phyloP scores from a whole-genome alignment of 2,888 invertebrate species.

The Leucophenga maculata region DNA sequence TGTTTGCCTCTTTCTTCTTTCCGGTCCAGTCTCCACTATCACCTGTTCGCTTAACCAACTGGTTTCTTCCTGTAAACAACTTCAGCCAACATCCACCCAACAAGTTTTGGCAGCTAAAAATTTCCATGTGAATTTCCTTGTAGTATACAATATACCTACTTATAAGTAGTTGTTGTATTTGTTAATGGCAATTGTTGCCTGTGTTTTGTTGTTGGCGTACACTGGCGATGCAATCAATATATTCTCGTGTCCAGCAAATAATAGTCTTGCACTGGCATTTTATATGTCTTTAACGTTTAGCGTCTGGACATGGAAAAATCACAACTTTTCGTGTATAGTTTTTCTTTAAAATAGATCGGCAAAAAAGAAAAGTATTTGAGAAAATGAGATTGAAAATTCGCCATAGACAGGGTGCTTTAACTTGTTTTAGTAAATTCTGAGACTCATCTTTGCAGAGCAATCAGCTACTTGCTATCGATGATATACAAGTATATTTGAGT shows the following conservation, averaged over 20 bases:
- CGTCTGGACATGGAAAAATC: conserved; percentile 29
- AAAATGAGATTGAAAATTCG: conserved; percentile 22
- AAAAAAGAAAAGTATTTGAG: conserved; percentile 44
- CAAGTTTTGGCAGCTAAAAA: conserved; percentile 22
- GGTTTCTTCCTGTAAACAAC: no score
- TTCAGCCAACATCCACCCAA: conserved; percentile 13
- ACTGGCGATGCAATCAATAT: conserved; percentile 68
- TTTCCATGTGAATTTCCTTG: conserved; percentile 49
- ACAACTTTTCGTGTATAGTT: conserved; percentile 49
- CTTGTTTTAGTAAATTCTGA: neutral
- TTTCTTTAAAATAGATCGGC: conserved; percentile 50
- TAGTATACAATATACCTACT: conserved; percentile 26
- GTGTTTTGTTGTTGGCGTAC: conserved; percentile 32
- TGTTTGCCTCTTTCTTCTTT: no score
- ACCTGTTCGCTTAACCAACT: no score
- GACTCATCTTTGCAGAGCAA: neutral
- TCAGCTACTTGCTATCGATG: no score
- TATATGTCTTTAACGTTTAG: conserved; percentile 44
- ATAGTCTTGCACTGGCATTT: conserved; percentile 67
- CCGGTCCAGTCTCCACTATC: no score
- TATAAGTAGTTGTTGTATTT: conserved; percentile 37
- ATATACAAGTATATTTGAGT: no score
- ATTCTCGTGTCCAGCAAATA: conserved; percentile 70
- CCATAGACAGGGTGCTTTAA: conserved; percentile 41
- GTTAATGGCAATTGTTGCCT: conserved; percentile 34